These are phyloP conservation scores for Mechanitis mazaeus DNA, from an alignment of 2,888 invertebrate genomes.

Conservation along the genomic window DNA sequence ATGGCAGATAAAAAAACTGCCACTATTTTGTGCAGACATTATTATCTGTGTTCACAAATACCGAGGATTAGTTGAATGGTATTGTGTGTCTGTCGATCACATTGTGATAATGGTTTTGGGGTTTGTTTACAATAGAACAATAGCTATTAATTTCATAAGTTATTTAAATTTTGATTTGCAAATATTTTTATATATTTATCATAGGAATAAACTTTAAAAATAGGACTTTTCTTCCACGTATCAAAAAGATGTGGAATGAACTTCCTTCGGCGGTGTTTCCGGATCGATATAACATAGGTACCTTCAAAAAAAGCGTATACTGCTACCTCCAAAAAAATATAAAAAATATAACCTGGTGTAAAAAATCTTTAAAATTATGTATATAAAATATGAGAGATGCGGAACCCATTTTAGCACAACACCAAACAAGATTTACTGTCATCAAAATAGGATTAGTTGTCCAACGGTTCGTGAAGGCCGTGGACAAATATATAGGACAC, in stretches of 20 bases:
- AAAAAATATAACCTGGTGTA: too few relatives aligned
- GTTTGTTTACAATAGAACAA: constrained; percentile 7
- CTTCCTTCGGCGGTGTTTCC: too few relatives aligned
- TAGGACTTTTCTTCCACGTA: too few relatives aligned
- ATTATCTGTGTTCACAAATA: constrained; percentile 54
- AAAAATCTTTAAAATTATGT: too few relatives aligned
- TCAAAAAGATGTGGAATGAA: too few relatives aligned
- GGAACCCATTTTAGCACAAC: not conserved
- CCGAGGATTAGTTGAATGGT: constrained; percentile 53
- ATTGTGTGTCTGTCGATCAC: constrained; percentile 54
- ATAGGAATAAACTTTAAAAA: too few relatives aligned
- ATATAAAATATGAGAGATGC: not conserved
- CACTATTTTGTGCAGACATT: constrained; percentile 43
- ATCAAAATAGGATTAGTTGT: constrained; percentile 53
- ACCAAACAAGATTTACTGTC: constrained; percentile 25
- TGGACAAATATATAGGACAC: constrained; percentile 61
- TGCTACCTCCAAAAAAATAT: too few relatives aligned
- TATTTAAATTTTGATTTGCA: too few relatives aligned
- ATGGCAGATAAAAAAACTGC: constrained; percentile 53
- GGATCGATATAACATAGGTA: too few relatives aligned
- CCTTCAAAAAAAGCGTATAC: too few relatives aligned
- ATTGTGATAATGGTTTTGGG: constrained; percentile 55
- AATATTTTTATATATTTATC: too few relatives aligned
- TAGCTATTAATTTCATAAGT: too few relatives aligned
- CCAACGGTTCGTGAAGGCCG: constrained; percentile 55